A percentile compares a stretch with the other conserved stretches of the same genome.
These are phyloP conservation scores for Sebastes iracundus DNA, from an alignment of 2,797 vertebrate genomes.

Conservation along the genomic window DNA sequence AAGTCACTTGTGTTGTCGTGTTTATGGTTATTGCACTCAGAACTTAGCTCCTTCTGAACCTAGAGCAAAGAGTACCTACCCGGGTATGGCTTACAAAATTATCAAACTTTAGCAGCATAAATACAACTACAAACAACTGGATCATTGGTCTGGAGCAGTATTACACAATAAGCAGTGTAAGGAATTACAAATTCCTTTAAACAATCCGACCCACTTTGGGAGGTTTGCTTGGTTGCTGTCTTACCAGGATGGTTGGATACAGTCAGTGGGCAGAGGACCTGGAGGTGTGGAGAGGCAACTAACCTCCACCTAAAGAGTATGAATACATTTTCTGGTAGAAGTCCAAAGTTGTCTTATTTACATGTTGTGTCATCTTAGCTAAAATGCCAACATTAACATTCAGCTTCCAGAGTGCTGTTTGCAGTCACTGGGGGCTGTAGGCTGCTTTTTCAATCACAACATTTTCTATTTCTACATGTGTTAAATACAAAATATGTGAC, in stretches of 20 bases:
- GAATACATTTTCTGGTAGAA: not conserved
- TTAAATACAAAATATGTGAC: not conserved
- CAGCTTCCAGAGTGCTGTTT: not conserved
- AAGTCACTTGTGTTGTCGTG: not conserved
- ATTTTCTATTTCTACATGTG: not conserved
- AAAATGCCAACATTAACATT: not conserved
- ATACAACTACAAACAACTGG: not conserved
- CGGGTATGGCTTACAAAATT: not conserved
- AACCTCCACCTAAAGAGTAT: not conserved
- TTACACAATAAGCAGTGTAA: not conserved
- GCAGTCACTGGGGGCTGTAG: not conserved
- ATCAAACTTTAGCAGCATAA: not conserved
- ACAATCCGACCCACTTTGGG: not conserved
- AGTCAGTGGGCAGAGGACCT: not conserved
- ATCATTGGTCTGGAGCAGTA: not conserved
- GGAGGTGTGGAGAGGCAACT: not conserved
- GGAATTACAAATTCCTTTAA: not conserved
- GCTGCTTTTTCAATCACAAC: not conserved
- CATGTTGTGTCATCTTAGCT: not conserved
- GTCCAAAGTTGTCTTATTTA: not conserved
- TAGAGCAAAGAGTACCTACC: not conserved
- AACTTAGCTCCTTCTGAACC: not conserved
- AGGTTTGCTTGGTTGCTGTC: not conserved
- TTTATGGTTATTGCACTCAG: too few relatives aligned
- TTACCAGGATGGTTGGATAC: not conserved